Evolutionary conservation across 37 sponge, comb jelly and placozoan genomes (phyloP), one percentile per base, ranked within the genome.

Genomic region (Cliona cf. orientalis): DNA sequence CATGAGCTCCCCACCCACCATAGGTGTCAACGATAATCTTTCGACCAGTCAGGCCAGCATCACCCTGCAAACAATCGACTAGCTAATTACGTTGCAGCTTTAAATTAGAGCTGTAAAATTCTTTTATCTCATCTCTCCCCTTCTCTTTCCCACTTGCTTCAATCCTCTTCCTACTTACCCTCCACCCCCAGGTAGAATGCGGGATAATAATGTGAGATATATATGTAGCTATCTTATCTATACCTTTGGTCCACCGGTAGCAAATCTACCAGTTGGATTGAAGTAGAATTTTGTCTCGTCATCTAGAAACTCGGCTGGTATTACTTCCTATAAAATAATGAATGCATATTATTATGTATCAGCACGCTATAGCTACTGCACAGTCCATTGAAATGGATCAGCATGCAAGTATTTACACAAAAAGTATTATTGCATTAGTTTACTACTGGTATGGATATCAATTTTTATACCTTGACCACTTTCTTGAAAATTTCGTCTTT

Each of bases 1-100:
- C 99, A 85, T 96, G 96, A 28, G 97, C 99, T 4, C 99, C 99
- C 99, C 99, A 98, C 19, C 99, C 99, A 17, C 99, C 99, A 73
- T 98, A 98, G 0, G 99, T 94, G 88, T 98, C 99, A 26, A 98
- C 99, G 17, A 98, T 96, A 46, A 96, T 98, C 95, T 98, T 98
- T 64, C 99, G 91, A 17, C 99, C 99, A 69, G 99, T 98, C 84
- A 98, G 69, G 42, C 99, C 99, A 75, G 99, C 99, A 81, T 98
- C 99, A 72, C 95, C 89, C 94, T 92, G 77, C 19, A 35, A 25
- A 71, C 42, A 79, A 42, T 45, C n/a, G 1, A 23, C 11, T 21
- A 7, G 5, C 4, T 36, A 37, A 29, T 66, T 3, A 29, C 3
- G 28, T 25, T 59, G 28, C 2, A 29, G 3, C 14, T 4, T 29